Evolutionary conservation across 2,888 invertebrate species (phyloP), one percentile per base, ranked within the genome.

Genomic region (Megalurothrips usitatus): DNA sequence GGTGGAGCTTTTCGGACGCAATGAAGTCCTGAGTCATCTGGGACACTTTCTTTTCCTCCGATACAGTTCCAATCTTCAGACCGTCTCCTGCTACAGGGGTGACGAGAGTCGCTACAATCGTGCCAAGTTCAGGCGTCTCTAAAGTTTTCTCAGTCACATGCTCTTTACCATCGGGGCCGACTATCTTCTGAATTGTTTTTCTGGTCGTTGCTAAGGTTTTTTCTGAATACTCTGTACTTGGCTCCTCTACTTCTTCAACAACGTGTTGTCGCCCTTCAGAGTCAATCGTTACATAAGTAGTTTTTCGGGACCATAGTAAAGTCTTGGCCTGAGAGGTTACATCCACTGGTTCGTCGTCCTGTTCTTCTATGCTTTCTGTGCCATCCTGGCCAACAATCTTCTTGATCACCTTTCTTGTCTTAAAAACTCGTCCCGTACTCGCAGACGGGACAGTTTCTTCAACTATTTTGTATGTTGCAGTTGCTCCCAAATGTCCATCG

Each of bases 131-230:
- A 23, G 68, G 68, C n/a, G 26, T 26, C 23, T 75, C 68, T 9
- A 75, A 9, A 75, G 68, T 75, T 75, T 75, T 75, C 68, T 75
- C 68, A 12, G n/a, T 23, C 23, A 75, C 26, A 26, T 75, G 68
- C 26, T 75, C 68, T 12, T 23, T 23, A 8, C 68, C 68, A 26
- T 75, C 68, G 23, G 68, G 68, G 23, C 26, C 26, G 3, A 75
- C 68, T 1, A 75, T 26, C 26, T 75, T 75, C 26, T 75, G 68
- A 8, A 75, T 26, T 4, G 26, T 75, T 75, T 26, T 75, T 4
- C 68, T 1, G 23, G 23, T 75, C 0, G 68, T 26, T 12, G 68
- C 26, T 4, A 26, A 12, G 12, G 26, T 26, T 75, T 23, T 75
- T 23, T n/a, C 23, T 43, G 34, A 43, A 6, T 43, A 6, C 34